These are phyloP conservation scores for Hiodon alosoides DNA, from an alignment of 2,113 vertebrate species.

Conservation along the genomic window DNA sequence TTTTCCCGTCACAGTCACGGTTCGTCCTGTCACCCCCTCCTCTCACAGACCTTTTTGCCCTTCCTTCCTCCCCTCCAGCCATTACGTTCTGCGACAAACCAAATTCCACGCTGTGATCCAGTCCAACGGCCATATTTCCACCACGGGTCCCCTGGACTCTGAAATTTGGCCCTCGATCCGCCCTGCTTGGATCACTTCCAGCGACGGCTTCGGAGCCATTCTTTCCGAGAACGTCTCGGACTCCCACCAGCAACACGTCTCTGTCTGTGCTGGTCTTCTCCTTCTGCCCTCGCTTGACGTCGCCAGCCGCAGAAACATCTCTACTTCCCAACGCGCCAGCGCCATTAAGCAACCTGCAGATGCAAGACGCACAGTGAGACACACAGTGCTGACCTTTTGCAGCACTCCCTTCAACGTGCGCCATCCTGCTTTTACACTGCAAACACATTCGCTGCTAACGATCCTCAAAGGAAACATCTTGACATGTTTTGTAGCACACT, in stretches of 20 bases:
- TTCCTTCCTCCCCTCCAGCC: background rate
- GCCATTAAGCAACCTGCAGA: constrained; percentile 47
- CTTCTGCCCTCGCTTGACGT: background rate
- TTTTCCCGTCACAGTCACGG: no score
- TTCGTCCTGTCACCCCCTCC: background rate
- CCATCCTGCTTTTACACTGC: background rate
- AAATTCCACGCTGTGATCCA: background rate
- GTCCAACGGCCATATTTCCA: background rate
- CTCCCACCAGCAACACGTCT: background rate
- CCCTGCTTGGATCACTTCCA: background rate
- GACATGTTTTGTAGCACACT: no score
- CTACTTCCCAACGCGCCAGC: constrained; percentile 27
- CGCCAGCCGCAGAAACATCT: background rate
- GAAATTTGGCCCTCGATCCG: background rate
- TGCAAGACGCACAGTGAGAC: background rate
- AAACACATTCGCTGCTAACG: background rate
- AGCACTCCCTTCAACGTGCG: no score
- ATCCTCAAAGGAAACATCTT: no score
- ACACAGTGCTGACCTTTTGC: no score
- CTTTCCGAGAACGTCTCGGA: background rate
- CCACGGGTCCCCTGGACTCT: constrained; percentile 1
- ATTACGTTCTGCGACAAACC: background rate
- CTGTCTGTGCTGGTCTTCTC: background rate
- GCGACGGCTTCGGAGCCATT: background rate
- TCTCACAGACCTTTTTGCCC: background rate